Evolutionary conservation across 2,888 invertebrate genomes (phyloP).

Genomic region (Girardia tigrina): DNA sequence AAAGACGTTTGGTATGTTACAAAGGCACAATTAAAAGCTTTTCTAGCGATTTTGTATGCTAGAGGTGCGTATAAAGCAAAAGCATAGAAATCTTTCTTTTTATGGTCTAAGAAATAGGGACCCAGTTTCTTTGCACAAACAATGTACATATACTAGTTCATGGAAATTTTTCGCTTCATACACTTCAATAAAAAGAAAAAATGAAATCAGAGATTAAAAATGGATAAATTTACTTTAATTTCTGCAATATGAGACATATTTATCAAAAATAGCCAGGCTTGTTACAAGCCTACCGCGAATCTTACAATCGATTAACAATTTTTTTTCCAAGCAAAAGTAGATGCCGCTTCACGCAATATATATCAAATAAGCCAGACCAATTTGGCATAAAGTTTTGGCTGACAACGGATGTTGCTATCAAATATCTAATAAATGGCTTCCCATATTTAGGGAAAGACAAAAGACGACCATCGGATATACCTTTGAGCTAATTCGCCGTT

Average conservation of each 20-base stretch:
- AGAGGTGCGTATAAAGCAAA: background rate
- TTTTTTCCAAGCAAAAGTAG: background rate
- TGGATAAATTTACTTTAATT: too few species aligned
- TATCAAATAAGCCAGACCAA: background rate
- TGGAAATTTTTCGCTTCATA: background rate
- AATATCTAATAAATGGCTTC: slow-evolving; percentile 13
- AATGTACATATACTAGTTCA: background rate
- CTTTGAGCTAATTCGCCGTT: background rate
- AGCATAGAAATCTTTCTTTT: too few species aligned
- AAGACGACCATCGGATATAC: background rate
- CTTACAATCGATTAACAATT: background rate
- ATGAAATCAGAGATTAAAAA: background rate
- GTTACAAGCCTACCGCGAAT: background rate
- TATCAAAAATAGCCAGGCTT: too few species aligned
- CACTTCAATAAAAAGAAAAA: background rate
- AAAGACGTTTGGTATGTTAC: background rate
- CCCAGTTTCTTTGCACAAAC: background rate
- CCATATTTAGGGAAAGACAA: slow-evolving; percentile 18
- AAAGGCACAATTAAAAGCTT: background rate
- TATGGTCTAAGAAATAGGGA: too few species aligned
- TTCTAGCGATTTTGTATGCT: background rate
- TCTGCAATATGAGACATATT: too few species aligned
- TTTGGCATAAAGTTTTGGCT: slow-evolving; percentile 21
- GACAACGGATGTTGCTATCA: background rate
- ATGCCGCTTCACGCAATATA: background rate